Base-by-base conservation (phyloP, 2,888 invertebrate genomes). In the Panorpa germanica region DNA sequence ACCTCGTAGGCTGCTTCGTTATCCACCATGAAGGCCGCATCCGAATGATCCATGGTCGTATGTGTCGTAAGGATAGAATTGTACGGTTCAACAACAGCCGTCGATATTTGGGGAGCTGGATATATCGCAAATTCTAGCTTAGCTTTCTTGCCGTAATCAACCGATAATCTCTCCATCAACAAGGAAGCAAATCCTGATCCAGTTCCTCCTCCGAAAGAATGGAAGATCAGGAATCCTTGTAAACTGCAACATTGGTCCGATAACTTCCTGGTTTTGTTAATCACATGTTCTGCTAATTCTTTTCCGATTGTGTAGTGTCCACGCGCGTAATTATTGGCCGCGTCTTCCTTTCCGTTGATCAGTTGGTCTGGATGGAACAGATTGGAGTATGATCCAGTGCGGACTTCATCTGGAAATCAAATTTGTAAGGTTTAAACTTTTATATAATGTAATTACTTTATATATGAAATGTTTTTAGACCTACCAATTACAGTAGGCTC, bases 161-260 rank as follows among this genome's bases (percentile, higher is more conserved):
- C 73, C 1, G 74, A 72, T 8, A 83, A 58, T 35, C 74, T 65
- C 50, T 82, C 77, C 80, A 82, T 80, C 20, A 83, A 57, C 18
- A 82, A 59, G 1, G 80, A 77, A 1, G 78, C 75, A 52, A 83
- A 81, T 3, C 82, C 82, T 1, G 76, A 80, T 25, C 78, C 82
- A 13, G 77, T 82, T 32, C 80, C 80, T 21, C 68, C 75, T 33
- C 68, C 80, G 38, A 82, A 81, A n/a, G 76, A 76, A 51, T 82
- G 82, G 54, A 81, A 82, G 32, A 82, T 72, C 43, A 80, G 68
- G 57, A 81, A 81, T 27, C 80, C 80, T 59, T 73, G 59, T 20
- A 67, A 58, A 6, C 74, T 73, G 20, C 70, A 66, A 47, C 77
- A 78, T 49, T 74, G 71, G 46, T 78, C 77, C 2, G 75, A 62